Percentiles rank a stretch among this genome's conserved stretches.
phyloP scores from a whole-genome alignment of 1,140 invertebrate genomes.

The Tachypleus tridentatus region DNA sequence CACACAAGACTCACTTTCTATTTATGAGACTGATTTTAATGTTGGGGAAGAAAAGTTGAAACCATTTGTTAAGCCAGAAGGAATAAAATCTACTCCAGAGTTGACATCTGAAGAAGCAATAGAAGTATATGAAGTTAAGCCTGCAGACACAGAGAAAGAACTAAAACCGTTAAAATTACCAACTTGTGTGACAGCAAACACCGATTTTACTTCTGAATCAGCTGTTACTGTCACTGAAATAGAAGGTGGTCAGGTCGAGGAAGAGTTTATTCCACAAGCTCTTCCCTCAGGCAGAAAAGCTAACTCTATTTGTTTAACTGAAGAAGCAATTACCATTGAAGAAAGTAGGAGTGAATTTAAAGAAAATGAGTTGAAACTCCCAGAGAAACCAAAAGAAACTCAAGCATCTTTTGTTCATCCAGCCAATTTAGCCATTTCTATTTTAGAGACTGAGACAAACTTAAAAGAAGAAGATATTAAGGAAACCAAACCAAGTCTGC shows the following conservation, averaged over 20 bases:
- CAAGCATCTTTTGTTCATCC: constrained; percentile 8
- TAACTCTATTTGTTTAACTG: background rate
- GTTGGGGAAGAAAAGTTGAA: constrained; percentile 6
- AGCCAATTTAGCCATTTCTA: constrained; percentile 13
- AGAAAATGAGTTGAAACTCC: constrained; percentile 9
- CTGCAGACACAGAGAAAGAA: constrained; percentile 20
- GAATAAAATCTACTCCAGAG: background rate
- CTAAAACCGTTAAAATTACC: constrained; percentile 10
- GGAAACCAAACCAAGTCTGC: too few species aligned
- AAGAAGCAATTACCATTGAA: background rate
- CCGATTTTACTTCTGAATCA: background rate
- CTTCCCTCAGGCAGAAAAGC: background rate
- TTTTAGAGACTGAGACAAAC: constrained; percentile 15
- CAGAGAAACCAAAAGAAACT: constrained; percentile 3
- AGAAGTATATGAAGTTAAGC: constrained; percentile 21
- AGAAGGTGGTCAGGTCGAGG: background rate
- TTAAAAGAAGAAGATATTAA: constrained; percentile 37
- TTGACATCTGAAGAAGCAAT: constrained; percentile 20
- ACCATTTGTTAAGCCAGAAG: constrained; percentile 5
- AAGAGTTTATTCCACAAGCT: background rate
- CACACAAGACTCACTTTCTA: constrained; percentile 7
- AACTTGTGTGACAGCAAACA: background rate
- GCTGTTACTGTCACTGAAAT: background rate
- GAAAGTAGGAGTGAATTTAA: background rate
- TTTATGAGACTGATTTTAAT: constrained; percentile 12